These are phyloP conservation scores for Anoplophora glabripennis DNA, from an alignment of 1,140 invertebrate genomes.

Conservation along the genomic window DNA sequence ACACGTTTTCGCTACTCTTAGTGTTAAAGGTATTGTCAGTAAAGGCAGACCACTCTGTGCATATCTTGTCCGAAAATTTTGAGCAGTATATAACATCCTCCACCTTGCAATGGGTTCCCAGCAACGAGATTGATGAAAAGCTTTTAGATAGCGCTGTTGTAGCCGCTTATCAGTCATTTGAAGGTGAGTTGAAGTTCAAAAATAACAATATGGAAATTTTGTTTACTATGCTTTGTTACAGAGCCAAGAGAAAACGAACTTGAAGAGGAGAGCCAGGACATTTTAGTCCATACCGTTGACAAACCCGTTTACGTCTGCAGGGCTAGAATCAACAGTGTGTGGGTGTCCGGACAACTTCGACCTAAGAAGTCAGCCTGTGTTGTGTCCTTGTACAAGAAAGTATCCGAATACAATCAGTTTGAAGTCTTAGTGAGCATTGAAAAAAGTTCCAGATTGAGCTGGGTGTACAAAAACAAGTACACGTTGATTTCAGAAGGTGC, in stretches of 20 bases:
- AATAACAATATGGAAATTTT: not conserved
- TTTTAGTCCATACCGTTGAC: not conserved
- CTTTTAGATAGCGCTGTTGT: slow-evolving; percentile 46
- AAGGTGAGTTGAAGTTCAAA: slow-evolving; percentile 26
- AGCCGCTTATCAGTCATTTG: slow-evolving; percentile 42
- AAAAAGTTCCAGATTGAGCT: slow-evolving; percentile 68
- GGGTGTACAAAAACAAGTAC: slow-evolving; percentile 70
- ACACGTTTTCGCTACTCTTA: slow-evolving; percentile 18
- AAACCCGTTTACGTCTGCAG: slow-evolving; percentile 68
- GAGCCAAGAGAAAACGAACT: slow-evolving; percentile 27
- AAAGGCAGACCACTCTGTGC: slow-evolving; percentile 38
- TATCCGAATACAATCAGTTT: slow-evolving; percentile 60
- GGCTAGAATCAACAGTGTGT: slow-evolving; percentile 64
- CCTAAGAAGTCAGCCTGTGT: slow-evolving; percentile 58
- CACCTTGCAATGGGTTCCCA: slow-evolving; percentile 48
- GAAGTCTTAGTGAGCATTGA: slow-evolving; percentile 76
- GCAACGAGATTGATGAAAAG: slow-evolving; percentile 27
- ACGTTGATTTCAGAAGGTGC: slow-evolving; percentile 59
- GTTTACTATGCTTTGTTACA: slow-evolving; percentile 17
- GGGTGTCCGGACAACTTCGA: slow-evolving; percentile 65
- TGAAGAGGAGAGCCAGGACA: slow-evolving; percentile 10
- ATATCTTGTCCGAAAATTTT: slow-evolving; percentile 45
- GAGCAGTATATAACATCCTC: slow-evolving; percentile 50
- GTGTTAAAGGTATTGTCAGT: slow-evolving; percentile 4
- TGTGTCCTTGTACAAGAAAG: slow-evolving; percentile 60